Percentiles rank a stretch among this genome's conserved stretches.
These are phyloP conservation scores for Nephila pilipes DNA, from an alignment of 1,140 invertebrate genomes.

Conservation along the genomic window DNA sequence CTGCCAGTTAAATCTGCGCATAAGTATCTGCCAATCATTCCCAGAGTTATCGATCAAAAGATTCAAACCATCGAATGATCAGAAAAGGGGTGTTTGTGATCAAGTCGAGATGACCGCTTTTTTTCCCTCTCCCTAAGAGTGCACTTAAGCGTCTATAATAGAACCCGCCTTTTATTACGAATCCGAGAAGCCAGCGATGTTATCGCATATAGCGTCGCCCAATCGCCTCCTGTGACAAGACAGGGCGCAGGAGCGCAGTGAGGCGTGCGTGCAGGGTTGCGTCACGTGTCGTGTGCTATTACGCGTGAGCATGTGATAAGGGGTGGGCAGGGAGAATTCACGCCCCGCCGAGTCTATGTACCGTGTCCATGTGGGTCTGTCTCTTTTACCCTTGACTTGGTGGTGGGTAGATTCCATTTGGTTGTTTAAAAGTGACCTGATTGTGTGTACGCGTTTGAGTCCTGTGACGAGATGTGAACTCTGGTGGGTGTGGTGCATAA, in stretches of 20 bases:
- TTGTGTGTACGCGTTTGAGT: background rate
- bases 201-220: slow-evolving; percentile 56
- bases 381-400: slow-evolving; percentile 27
- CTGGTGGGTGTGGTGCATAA: background rate
- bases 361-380: slow-evolving; percentile 1
- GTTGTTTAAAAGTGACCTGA: background rate
- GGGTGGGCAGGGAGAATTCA: slow-evolving; percentile 23
- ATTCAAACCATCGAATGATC: background rate
- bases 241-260: slow-evolving; percentile 15
- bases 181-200: slow-evolving; percentile 36
- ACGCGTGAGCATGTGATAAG: slow-evolving; percentile 59
- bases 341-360: slow-evolving; percentile 39
- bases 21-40: background rate
- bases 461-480: background rate
- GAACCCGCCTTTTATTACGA: slow-evolving; percentile 32
- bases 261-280: slow-evolving; percentile 46
- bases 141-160: slow-evolving; percentile 48
- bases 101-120: background rate
- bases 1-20: background rate
- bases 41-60: background rate
- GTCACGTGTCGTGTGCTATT: slow-evolving; percentile 69
- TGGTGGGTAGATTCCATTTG: slow-evolving; percentile 2
- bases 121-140: background rate
- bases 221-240: slow-evolving; percentile 54
- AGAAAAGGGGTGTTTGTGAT: background rate